phyloP scores from a whole-genome alignment of 2,888 invertebrate genomes.

The Syritta pipiens region DNA sequence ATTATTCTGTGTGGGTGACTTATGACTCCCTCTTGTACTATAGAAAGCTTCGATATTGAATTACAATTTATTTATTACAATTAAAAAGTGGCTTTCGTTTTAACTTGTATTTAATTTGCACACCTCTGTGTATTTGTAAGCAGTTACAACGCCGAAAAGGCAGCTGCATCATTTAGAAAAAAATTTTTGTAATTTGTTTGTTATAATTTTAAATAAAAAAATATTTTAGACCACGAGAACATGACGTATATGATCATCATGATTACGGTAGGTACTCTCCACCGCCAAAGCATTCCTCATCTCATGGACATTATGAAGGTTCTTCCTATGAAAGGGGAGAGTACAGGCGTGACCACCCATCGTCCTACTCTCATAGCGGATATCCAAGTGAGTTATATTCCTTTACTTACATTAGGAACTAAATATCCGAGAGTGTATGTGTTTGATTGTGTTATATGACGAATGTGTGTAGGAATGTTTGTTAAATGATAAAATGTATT shows the following conservation, averaged over 20 bases:
- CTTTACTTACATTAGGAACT: no score
- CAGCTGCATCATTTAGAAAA: no score
- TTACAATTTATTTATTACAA: no score
- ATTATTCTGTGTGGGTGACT: no score
- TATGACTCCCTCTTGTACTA: no score
- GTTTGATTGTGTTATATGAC: neutral
- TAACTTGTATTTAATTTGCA: no score
- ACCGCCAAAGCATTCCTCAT: constrained; percentile 76
- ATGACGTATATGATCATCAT: constrained; percentile 77
- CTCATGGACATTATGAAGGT: constrained; percentile 76
- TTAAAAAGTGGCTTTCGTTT: no score
- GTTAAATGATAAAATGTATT: constrained; percentile 1
- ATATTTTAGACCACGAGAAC: constrained; percentile 77
- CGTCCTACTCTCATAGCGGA: constrained; percentile 77
- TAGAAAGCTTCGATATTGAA: no score
- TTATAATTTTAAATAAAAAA: no score
- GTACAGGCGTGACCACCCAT: constrained; percentile 77
- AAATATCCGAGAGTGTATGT: neutral
- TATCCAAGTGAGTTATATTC: constrained; percentile 75
- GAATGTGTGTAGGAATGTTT: neutral
- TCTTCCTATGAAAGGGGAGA: constrained; percentile 78
- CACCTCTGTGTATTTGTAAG: no score
- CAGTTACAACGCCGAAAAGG: no score
- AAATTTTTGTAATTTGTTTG: neutral
- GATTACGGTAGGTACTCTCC: constrained; percentile 77